These are phyloP conservation scores for Anas platyrhynchos DNA, from an alignment of 2,113 vertebrate genomes.

Conservation along the genomic window DNA sequence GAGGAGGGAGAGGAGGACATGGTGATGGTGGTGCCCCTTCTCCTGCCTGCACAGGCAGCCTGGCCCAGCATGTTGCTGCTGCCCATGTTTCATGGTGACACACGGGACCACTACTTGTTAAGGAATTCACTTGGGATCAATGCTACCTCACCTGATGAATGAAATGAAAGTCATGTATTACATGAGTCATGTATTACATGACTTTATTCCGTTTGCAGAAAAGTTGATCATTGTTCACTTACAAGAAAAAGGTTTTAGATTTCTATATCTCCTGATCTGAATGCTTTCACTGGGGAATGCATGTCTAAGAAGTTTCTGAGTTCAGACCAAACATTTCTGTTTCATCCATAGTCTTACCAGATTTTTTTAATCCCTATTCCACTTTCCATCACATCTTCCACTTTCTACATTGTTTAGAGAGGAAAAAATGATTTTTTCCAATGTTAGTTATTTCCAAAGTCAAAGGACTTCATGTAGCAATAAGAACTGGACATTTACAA, in stretches of 20 bases:
- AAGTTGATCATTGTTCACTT: background rate
- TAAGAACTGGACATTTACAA: background rate
- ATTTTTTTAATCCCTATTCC: background rate
- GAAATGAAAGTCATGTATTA: background rate
- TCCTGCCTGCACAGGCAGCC: background rate
- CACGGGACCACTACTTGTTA: background rate
- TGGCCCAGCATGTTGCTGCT: accelerated
- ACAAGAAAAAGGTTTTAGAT: background rate
- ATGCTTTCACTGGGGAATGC: background rate
- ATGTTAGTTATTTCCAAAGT: background rate
- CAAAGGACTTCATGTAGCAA: background rate
- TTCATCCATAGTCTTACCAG: background rate
- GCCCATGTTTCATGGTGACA: accelerated
- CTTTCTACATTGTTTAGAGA: background rate
- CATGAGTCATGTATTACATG: background rate
- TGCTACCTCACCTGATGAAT: background rate
- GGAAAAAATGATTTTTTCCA: background rate
- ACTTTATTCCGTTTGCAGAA: background rate
- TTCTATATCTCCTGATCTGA: accelerated
- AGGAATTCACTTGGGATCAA: background rate
- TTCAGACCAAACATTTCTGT: background rate
- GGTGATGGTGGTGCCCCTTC: accelerated
- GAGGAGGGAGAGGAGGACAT: background rate
- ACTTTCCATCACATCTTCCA: background rate
- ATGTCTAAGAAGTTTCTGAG: background rate